Conservation (phyloP, 2,888 invertebrate genomes). For the Platynereis dumerilii region DNA sequence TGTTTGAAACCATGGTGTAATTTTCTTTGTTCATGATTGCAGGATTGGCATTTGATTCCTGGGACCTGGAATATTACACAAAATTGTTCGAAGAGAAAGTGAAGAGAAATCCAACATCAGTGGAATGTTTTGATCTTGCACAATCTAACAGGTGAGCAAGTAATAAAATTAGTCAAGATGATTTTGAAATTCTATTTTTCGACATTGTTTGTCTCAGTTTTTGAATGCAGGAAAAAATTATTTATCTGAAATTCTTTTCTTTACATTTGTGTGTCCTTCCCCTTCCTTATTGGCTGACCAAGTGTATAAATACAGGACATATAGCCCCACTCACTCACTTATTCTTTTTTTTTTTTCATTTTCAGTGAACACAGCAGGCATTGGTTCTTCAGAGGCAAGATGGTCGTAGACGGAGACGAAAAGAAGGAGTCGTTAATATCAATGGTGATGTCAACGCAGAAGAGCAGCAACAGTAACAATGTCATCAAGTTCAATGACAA, state of each 20-base stretch:
- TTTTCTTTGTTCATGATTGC: not conserved
- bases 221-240: no score
- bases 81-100: conserved; percentile 82
- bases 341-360: not conserved
- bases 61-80: conserved; percentile 90
- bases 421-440: conserved; percentile 84
- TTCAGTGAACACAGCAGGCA: conserved; percentile 92
- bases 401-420: conserved; percentile 79
- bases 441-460: conserved; percentile 91
- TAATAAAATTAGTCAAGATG: no score
- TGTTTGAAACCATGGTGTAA: no score
- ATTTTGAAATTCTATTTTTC: no score
- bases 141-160: conserved; percentile 86
- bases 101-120: conserved; percentile 92
- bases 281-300: no score
- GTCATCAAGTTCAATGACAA: conserved; percentile 97
- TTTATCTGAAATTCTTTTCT: no score
- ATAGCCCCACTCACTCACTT: no score
- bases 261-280: no score
- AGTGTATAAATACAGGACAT: no score
- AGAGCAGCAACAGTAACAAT: conserved; percentile 85
- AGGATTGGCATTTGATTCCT: conserved; percentile 88
- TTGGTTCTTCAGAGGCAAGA: conserved; percentile 95
- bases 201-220: no score
- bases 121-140: conserved; percentile 96